Conservation (phyloP, 1,140 invertebrate genomes). For the Phocides pigmalion region DNA sequence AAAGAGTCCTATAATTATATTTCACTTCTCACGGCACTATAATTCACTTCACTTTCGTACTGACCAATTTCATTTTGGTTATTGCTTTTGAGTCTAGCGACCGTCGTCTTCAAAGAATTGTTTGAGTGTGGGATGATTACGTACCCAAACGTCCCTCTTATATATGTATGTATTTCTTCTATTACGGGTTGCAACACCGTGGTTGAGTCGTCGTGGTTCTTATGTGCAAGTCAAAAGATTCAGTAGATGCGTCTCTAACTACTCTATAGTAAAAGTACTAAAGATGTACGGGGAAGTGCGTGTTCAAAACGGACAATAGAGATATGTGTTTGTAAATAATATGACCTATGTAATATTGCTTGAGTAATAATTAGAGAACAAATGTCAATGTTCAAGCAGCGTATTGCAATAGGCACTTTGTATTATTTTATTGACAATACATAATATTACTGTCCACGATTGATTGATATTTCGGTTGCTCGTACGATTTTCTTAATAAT, state of each 20-base stretch:
- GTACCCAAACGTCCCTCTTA: conserved; percentile 68
- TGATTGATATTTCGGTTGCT: too few relatives aligned
- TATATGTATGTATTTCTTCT: conserved; percentile 78
- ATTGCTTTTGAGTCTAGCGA: conserved; percentile 47
- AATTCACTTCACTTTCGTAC: conserved; percentile 45
- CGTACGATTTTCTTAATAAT: too few relatives aligned
- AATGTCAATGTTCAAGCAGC: conserved; percentile 68
- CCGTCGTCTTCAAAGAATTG: conserved; percentile 57
- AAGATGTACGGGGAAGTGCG: conserved; percentile 7
- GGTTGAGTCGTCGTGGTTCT: conserved; percentile 46
- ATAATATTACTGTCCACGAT: conserved; percentile 20
- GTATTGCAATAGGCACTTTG: conserved; percentile 51
- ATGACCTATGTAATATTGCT: conserved; percentile 56
- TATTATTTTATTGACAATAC: conserved; percentile 29
- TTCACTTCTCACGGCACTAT: conserved; percentile 46
- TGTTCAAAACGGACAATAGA: conserved; percentile 18
- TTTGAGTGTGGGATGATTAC: conserved; percentile 70
- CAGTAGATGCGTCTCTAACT: conserved; percentile 4
- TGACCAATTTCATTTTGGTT: conserved; percentile 75
- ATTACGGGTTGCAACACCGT: conserved; percentile 70
- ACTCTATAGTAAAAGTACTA: conserved; percentile 12
- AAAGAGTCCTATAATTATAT: conserved; percentile 1
- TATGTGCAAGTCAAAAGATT: conserved; percentile 49
- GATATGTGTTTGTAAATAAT: conserved; percentile 53
- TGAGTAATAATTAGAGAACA: conserved; percentile 63